These are phyloP conservation scores for Alentia gelatinosa DNA, from an alignment of 2,888 invertebrate species.

Conservation along the genomic window DNA sequence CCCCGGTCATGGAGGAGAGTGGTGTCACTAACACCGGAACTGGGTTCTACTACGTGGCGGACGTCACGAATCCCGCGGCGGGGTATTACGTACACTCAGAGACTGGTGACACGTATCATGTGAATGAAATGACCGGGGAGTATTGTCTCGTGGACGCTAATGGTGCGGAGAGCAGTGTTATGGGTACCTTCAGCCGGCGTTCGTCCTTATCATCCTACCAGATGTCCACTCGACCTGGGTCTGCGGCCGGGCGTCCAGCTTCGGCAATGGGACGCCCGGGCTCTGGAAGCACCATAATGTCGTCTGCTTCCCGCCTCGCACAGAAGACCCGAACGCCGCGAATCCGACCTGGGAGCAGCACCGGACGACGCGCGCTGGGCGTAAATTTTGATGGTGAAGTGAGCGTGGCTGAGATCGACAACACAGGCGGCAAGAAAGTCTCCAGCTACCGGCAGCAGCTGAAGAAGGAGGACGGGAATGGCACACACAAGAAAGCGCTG, in stretches of 20 bases:
- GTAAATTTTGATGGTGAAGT: neutral
- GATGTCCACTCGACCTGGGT: neutral
- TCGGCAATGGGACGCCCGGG: neutral
- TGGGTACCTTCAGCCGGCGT: neutral
- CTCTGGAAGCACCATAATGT: neutral
- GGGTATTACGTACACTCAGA: conserved; percentile 2
- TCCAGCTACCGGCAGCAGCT: neutral
- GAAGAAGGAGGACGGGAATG: neutral
- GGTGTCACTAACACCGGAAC: neutral
- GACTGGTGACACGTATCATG: neutral
- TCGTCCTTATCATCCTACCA: neutral
- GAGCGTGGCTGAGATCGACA: neutral
- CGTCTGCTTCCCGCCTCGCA: neutral
- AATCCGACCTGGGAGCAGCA: neutral
- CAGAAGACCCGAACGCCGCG: neutral
- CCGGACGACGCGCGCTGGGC: neutral
- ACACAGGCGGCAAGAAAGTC: neutral
- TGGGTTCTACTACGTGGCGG: neutral
- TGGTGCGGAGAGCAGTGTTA: neutral
- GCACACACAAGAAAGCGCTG: neutral
- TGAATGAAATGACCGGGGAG: neutral
- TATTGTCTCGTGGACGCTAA: neutral
- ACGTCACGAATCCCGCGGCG: neutral
- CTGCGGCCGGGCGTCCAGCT: neutral
- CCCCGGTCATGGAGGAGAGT: neutral